Evolutionary conservation across 2,888 invertebrate species (phyloP).

Genomic region (Caenorhabditis angaria): DNA sequence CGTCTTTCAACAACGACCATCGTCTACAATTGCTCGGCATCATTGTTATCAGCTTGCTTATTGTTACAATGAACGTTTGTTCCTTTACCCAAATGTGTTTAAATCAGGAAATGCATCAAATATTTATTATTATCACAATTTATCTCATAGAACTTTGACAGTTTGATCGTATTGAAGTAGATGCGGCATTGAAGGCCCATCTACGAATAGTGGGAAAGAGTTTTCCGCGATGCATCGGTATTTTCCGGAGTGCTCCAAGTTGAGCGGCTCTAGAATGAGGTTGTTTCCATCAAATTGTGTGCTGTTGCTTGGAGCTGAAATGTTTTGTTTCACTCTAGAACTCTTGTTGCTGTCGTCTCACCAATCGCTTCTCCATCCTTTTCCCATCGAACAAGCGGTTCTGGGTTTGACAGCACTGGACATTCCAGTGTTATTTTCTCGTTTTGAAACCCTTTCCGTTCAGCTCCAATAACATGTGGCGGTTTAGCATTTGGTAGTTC

Average conservation of each 20-base stretch:
- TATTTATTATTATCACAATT: slow-evolving; percentile 12
- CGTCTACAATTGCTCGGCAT: slow-evolving; percentile 21
- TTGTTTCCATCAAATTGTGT: slow-evolving; percentile 39
- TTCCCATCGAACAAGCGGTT: slow-evolving; percentile 52
- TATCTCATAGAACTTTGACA: slow-evolving; percentile 28
- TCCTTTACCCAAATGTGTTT: slow-evolving; percentile 32
- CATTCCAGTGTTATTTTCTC: slow-evolving; percentile 43
- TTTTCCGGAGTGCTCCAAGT: slow-evolving; percentile 31
- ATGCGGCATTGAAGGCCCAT: slow-evolving; percentile 47
- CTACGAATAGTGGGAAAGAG: slow-evolving; percentile 51
- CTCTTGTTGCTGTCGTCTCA: not conserved
- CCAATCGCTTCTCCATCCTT: slow-evolving; percentile 44
- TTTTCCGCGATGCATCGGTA: slow-evolving; percentile 53
- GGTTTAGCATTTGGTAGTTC: slow-evolving; percentile 32
- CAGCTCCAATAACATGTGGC: slow-evolving; percentile 34
- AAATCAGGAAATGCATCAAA: slow-evolving; percentile 12
- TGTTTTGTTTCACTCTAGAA: not conserved
- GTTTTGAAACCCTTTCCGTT: slow-evolving; percentile 33
- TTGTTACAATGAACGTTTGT: slow-evolving; percentile 44
- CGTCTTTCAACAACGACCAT: slow-evolving; percentile 24
- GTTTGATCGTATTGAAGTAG: slow-evolving; percentile 40
- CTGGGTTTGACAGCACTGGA: slow-evolving; percentile 41
- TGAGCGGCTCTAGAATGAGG: slow-evolving; percentile 26
- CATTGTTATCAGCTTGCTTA: slow-evolving; percentile 26
- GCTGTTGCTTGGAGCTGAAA: slow-evolving; percentile 21